These are phyloP conservation scores for Tamias sibiricus DNA, from an alignment of 2,113 vertebrate species.

Conservation along the genomic window DNA sequence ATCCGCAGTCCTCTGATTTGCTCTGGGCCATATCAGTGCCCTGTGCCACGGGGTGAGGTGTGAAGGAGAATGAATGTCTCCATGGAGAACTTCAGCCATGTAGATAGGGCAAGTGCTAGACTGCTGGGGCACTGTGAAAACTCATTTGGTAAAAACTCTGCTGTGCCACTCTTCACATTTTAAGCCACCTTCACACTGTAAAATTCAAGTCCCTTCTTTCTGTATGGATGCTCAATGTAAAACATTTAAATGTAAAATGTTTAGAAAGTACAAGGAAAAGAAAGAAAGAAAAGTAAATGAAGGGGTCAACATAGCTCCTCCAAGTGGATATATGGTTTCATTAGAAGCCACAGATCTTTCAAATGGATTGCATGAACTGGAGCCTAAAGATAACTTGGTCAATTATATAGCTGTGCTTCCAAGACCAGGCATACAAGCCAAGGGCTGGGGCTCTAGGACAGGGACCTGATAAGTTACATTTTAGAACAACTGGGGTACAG, in stretches of 20 bases:
- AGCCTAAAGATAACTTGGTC: not conserved
- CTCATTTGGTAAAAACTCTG: not conserved
- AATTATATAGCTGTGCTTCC: not conserved
- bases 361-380: not conserved
- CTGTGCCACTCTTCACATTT: not conserved
- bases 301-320: not conserved
- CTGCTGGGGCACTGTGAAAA: not conserved
- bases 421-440: not conserved
- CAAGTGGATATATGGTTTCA: not conserved
- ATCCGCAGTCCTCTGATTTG: not conserved
- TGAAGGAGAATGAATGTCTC: not conserved
- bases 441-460: not conserved
- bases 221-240: not conserved
- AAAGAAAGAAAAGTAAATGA: not conserved
- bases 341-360: not conserved
- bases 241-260: not conserved
- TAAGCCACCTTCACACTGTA: not conserved
- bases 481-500: not conserved
- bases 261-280: not conserved
- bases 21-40: not conserved
- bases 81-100: not conserved
- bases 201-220: conserved; percentile 38
- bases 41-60: not conserved
- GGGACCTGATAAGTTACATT: not conserved
- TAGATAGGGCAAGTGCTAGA: not conserved